A percentile compares a stretch with the other conserved stretches of the same genome.
Conservation (phyloP, 2,888 invertebrate genomes). For the Atethmia centrago region DNA sequence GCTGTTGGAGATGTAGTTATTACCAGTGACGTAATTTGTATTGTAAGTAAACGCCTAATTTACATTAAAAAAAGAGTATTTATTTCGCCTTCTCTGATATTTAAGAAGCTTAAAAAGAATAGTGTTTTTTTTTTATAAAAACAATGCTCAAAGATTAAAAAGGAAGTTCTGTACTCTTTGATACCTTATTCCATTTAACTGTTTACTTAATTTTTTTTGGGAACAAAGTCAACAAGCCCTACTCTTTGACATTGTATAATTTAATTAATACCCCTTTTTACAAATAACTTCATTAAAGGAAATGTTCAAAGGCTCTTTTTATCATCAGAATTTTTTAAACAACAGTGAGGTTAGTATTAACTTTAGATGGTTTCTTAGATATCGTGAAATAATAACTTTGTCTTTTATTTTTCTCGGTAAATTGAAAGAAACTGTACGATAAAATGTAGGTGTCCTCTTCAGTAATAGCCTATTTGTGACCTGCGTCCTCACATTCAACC, state of each 20-base stretch:
- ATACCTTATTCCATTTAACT: constrained; percentile 61
- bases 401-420: constrained; percentile 35
- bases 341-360: constrained; percentile 13
- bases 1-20: background rate
- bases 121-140: constrained; percentile 58
- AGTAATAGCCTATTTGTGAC: constrained; percentile 59
- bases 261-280: constrained; percentile 62
- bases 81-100: constrained; percentile 17
- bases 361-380: constrained; percentile 20
- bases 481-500: constrained; percentile 22
- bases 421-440: constrained; percentile 47
- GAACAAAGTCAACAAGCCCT: constrained; percentile 31
- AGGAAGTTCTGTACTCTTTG: constrained; percentile 60
- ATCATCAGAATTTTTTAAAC: constrained; percentile 11
- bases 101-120: constrained; percentile 37
- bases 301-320: constrained; percentile 56
- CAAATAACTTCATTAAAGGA: constrained; percentile 45
- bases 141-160: constrained; percentile 54
- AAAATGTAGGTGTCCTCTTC: constrained; percentile 39
- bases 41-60: background rate
- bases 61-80: constrained; percentile 25
- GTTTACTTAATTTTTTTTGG: constrained; percentile 53
- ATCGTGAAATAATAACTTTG: constrained; percentile 27
- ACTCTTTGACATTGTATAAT: constrained; percentile 60
- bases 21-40: constrained; percentile 1